Evolutionary conservation across 2,888 invertebrate genomes (phyloP), one percentile per base, ranked within the genome.

Genomic region (Cybosia mesomella): DNA sequence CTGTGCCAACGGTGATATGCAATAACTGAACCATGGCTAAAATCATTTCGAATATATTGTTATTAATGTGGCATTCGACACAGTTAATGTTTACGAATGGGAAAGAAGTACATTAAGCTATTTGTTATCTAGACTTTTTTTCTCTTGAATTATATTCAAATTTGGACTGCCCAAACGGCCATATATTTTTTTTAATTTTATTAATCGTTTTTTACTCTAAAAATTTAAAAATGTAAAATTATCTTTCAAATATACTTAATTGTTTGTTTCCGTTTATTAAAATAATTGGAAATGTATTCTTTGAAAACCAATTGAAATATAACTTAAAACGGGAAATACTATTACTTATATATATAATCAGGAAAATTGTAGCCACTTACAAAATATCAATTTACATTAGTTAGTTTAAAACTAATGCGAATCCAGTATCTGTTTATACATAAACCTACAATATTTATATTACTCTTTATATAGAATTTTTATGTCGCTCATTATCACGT

Each of bases 1-100:
- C 88, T 89, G 87, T 81, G 82, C 80, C 24, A 60, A 54, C 55
- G 80, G 79, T 55, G 66, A 86, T 86, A 90, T 91, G 86, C 90
- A 86, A 85, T 76, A 89, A 64, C 58, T 66, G 72, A 77, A 78
- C 72, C 84, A 81, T 64, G 70, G 80, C 58, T 4, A n/a, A n/a
- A n/a, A n/a, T n/a, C n/a, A n/a, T n/a, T 28, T 9, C n/a, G 28
- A 58, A 32, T n/a, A 28, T 28, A n/a, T 32, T 32, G 15, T 58
- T 32, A 28, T 28, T 2, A 28, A 28, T 4, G 28, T 28, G 28
- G 5, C 3, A 28, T 43, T 43, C 8, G 43, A 43, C 2, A 43
- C 43, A 2, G 28, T 28, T 28, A 28, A 28, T 5, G 28, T 28
- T 28, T 28, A 28, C 5, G 2, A 4, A 5, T 28, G 5, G 28